A percentile compares a stretch with the other conserved stretches of the same genome.
Evolutionary conservation across 2,888 invertebrate genomes (phyloP).

Genomic region (Helleia helle): DNA sequence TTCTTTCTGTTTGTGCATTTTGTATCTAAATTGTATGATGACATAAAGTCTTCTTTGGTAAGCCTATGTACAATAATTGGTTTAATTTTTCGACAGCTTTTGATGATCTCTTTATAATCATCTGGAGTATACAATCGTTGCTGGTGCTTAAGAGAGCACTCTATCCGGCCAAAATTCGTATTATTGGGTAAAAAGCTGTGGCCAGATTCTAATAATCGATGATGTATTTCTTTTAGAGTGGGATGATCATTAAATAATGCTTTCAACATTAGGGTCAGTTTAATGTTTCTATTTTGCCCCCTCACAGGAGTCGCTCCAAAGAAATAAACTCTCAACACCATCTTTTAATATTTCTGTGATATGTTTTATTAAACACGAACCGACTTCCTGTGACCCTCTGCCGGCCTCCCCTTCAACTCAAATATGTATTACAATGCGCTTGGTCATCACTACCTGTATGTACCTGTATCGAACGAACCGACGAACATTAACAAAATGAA

Average conservation of each 20-base stretch:
- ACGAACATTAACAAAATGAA: too few species aligned
- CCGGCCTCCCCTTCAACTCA: constrained; percentile 23
- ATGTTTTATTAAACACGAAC: too few species aligned
- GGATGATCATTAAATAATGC: not conserved
- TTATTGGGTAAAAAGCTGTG: too few species aligned
- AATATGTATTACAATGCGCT: constrained; percentile 18
- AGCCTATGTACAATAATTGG: not conserved
- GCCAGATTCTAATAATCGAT: too few species aligned
- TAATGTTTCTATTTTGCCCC: not conserved
- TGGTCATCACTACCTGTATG: constrained; percentile 16
- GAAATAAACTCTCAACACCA: too few species aligned
- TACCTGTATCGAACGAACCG: too few species aligned
- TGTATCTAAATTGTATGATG: not conserved
- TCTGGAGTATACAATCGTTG: not conserved
- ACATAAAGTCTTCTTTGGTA: not conserved
- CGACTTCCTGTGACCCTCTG: constrained; percentile 22
- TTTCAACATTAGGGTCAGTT: not conserved
- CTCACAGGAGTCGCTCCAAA: not conserved
- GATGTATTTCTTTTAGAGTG: too few species aligned
- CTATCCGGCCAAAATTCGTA: not conserved
- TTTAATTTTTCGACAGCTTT: not conserved
- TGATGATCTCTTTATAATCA: not conserved
- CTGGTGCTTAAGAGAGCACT: not conserved
- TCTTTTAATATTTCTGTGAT: too few species aligned
- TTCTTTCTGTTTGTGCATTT: not conserved